Base-by-base conservation (phyloP, 2,797 vertebrate species). In the Pyrocephalus nanus region DNA sequence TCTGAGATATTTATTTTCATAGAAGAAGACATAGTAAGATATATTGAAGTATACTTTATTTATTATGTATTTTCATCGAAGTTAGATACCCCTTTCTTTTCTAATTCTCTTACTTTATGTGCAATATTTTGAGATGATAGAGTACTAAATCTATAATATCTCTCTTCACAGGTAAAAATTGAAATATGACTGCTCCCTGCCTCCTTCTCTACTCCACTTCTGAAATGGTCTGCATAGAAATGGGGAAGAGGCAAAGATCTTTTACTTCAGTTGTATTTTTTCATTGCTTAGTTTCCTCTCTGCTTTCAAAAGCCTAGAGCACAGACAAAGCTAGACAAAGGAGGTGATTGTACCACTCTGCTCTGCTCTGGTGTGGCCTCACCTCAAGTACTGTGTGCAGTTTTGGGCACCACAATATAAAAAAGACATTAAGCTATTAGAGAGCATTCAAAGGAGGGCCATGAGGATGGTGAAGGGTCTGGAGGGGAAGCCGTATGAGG, bases 241-340 rank as follows among this genome's bases (percentile, higher is more conserved):
- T 21, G 1, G 19, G 25, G 0, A 1, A 54, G 92, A 86, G 3
- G 0, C 8, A 45, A 57, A 38, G 3, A 8, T 45, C 14, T 85
- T 86, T 81, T 69, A 32, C 1, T 57, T 29, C 3, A 38, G 8
- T 29, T 42, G 13, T 8, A 29, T 40, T 72, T 85, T 85, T 69
- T 48, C 71, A 13, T 15, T 66, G 11, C 11, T 79, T 40, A 43
- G 73, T 90, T 83, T 62, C 19, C 2, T 30, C 16, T 76, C 22
- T 40, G 14, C 11, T 77, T 74, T 70, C 65, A 58, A 51, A 80
- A 70, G 14, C 15, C 7, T 47, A 26, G 20, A n/a, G n/a, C n/a
- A n/a, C n/a, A n/a, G n/a, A n/a, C n/a, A n/a, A n/a, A n/a, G n/a
- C n/a, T n/a, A 23, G 22, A 27, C 8, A 55, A 17, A 69, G 48